Percentiles rank a stretch among this genome's conserved stretches.
These are phyloP conservation scores for Conger conger DNA, from an alignment of 2,113 vertebrate genomes.

Conservation along the genomic window DNA sequence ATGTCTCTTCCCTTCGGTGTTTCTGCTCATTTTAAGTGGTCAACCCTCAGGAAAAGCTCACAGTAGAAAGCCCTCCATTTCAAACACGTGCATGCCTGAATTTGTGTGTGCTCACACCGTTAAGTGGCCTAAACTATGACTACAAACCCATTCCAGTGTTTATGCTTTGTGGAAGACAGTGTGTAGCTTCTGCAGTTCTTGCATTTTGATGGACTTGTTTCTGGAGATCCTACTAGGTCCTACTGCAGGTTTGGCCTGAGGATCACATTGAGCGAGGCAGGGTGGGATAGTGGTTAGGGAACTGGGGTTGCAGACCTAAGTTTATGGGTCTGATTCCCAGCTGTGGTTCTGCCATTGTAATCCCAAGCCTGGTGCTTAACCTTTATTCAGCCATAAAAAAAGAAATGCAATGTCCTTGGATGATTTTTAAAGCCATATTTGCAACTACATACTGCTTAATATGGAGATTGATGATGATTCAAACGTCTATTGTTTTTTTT, in stretches of 20 bases:
- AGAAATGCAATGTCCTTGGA: too few relatives aligned
- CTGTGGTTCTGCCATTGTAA: too few relatives aligned
- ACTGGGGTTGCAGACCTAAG: too few relatives aligned
- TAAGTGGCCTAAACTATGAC: not conserved
- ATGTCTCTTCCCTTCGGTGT: not conserved
- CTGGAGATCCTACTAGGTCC: not conserved
- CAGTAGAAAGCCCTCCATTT: not conserved
- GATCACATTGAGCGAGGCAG: not conserved
- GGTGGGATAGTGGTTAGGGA: not conserved
- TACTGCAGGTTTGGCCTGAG: not conserved
- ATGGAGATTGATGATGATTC: too few relatives aligned
- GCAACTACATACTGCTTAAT: not conserved
- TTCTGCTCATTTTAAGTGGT: not conserved
- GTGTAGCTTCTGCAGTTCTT: not conserved
- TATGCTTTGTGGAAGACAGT: not conserved
- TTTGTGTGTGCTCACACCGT: not conserved
- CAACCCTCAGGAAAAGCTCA: not conserved
- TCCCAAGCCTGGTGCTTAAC: too few relatives aligned
- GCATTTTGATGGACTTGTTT: not conserved
- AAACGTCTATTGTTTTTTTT: too few relatives aligned
- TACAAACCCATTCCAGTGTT: not conserved
- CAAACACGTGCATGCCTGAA: not conserved
- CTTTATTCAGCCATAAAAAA: too few relatives aligned
- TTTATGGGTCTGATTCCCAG: too few relatives aligned
- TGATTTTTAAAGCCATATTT: not conserved